These are phyloP conservation scores for Trididemnum nubilum DNA, from an alignment of 23 tunicate genomes.

Conservation along the genomic window DNA sequence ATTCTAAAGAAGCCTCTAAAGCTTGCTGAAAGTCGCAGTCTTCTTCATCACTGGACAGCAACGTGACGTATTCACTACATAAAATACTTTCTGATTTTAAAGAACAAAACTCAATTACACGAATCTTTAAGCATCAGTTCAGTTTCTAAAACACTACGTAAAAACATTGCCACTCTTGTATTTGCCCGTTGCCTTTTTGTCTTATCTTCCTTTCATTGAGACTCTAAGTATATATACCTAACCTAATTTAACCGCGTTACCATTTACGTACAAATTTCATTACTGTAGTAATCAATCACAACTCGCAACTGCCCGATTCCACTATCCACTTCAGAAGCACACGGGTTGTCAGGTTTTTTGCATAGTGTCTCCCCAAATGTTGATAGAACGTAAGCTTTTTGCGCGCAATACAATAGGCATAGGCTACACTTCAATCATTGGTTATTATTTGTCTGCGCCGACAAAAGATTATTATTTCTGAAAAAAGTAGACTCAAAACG, in stretches of 20 bases:
- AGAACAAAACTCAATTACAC: background rate
- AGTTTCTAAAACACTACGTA: background rate
- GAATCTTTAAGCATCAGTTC: background rate
- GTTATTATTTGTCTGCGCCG: too few species aligned
- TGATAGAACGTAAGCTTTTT: too few species aligned
- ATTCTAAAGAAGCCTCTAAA: background rate
- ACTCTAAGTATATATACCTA: background rate
- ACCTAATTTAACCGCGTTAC: background rate
- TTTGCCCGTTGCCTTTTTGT: background rate
- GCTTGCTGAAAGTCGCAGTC: background rate
- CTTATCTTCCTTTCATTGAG: background rate
- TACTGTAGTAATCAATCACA: background rate
- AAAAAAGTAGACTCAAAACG: too few species aligned
- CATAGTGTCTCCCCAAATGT: too few species aligned
- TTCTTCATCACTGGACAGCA: background rate
- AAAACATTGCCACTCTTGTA: background rate
- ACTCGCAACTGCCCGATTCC: background rate
- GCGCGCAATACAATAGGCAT: too few species aligned
- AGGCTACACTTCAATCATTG: too few species aligned
- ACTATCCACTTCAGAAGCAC: too few species aligned
- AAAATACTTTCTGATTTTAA: background rate
- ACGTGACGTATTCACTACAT: slow-evolving; percentile 3
- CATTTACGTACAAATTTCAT: background rate
- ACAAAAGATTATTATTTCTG: too few species aligned
- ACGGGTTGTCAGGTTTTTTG: too few species aligned